These are phyloP conservation scores for Cherax destructor DNA, from an alignment of 1,140 invertebrate species.

Conservation along the genomic window DNA sequence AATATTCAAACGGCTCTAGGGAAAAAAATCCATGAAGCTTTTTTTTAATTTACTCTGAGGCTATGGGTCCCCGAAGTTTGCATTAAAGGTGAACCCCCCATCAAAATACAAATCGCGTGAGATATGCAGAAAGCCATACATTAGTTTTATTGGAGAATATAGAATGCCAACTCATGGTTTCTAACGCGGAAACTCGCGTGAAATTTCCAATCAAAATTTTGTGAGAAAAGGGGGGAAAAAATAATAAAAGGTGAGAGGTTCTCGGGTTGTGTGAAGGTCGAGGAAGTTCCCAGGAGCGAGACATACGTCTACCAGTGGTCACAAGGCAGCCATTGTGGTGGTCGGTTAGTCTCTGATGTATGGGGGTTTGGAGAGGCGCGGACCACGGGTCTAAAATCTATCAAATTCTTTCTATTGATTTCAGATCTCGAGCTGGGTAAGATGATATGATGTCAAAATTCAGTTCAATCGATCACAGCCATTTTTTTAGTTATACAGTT, in stretches of 20 bases:
- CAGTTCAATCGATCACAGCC: slow-evolving; percentile 1
- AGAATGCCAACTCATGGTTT: too few species aligned
- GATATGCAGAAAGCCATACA: too few species aligned
- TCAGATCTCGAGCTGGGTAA: slow-evolving; percentile 2
- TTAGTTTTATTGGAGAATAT: too few species aligned
- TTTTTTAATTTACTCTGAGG: too few species aligned
- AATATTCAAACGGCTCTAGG: too few species aligned
- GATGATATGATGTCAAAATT: slow-evolving; percentile 31
- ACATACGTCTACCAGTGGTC: neutral
- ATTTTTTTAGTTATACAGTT: neutral
- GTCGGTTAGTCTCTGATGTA: slow-evolving; percentile 24
- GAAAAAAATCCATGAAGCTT: too few species aligned
- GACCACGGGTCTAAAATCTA: slow-evolving; percentile 8
- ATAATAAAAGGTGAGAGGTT: neutral
- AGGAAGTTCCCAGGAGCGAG: slow-evolving; percentile 7
- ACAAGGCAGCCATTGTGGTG: slow-evolving; percentile 2
- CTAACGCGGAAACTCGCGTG: neutral
- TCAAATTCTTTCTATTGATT: slow-evolving; percentile 22
- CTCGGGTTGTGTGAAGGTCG: neutral
- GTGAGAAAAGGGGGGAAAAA: neutral
- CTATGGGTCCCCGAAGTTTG: too few species aligned
- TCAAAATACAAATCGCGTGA: too few species aligned
- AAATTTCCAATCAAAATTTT: slow-evolving; percentile 9
- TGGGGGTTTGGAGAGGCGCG: neutral
- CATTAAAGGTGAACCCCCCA: too few species aligned